These are phyloP conservation scores for Laspeyria flexula DNA, from an alignment of 2,888 invertebrate species.

Conservation along the genomic window DNA sequence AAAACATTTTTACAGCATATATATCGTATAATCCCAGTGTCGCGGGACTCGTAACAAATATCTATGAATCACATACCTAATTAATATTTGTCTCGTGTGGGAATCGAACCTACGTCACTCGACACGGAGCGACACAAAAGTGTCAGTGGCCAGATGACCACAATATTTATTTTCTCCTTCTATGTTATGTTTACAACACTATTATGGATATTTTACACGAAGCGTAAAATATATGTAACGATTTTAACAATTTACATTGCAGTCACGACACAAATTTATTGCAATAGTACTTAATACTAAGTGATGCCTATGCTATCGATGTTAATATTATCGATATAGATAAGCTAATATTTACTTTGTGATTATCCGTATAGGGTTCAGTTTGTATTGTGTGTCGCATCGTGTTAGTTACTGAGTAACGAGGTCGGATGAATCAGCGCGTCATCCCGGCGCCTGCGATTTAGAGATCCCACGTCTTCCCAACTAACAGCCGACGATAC, in stretches of 20 bases:
- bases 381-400: slow-evolving; percentile 16
- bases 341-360: too few species aligned
- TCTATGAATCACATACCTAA: too few species aligned
- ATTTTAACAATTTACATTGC: slow-evolving; percentile 22
- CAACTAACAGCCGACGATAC: slow-evolving; percentile 40
- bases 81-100: too few species aligned
- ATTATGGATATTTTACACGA: slow-evolving; percentile 15
- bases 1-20: too few species aligned
- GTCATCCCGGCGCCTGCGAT: slow-evolving; percentile 72
- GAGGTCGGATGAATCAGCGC: slow-evolving; percentile 75
- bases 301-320: slow-evolving; percentile 28
- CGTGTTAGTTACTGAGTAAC: slow-evolving; percentile 50
- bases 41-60: too few species aligned
- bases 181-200: slow-evolving; percentile 9
- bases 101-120: too few species aligned
- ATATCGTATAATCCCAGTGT: too few species aligned
- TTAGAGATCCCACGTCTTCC: slow-evolving; percentile 55
- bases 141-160: too few species aligned
- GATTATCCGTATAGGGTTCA: slow-evolving; percentile 29
- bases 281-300: slow-evolving; percentile 11
- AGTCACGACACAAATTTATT: slow-evolving; percentile 30
- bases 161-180: slow-evolving; percentile 4
- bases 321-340: slow-evolving; percentile 29
- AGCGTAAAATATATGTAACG: slow-evolving; percentile 11
- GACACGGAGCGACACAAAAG: too few species aligned